Percentiles rank a stretch among this genome's conserved stretches.
Conservation (phyloP, 2,797 vertebrate genomes). For the Paguma larvata region DNA sequence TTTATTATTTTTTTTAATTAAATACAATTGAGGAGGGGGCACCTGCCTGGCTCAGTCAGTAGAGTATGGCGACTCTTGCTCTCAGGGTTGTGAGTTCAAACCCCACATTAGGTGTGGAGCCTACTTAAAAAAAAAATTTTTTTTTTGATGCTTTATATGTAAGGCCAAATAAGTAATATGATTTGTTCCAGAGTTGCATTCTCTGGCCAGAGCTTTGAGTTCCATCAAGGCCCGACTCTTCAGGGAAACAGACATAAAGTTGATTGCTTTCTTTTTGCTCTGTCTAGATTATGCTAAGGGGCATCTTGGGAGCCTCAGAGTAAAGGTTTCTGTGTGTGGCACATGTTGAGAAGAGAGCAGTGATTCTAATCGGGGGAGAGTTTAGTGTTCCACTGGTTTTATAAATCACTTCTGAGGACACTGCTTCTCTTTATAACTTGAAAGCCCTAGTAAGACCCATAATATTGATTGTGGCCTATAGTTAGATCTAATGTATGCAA, state of each 20-base stretch:
- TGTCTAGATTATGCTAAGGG: neutral
- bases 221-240: neutral
- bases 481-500: neutral
- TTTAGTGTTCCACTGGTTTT: neutral
- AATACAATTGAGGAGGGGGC: neutral
- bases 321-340: neutral
- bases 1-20: neutral
- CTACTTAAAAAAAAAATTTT: neutral
- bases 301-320: neutral
- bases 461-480: neutral
- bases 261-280: neutral
- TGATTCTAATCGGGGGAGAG: neutral
- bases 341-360: neutral
- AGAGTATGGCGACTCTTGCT: neutral
- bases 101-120: neutral
- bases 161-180: slow-evolving; percentile 28
- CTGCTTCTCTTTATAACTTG: neutral
- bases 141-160: slow-evolving; percentile 25
- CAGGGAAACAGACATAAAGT: neutral
- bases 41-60: neutral
- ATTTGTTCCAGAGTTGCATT: neutral
- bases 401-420: neutral
- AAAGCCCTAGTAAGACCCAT: neutral
- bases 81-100: neutral
- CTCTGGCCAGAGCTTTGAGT: neutral